These are phyloP conservation scores for Apogon talboti DNA, from an alignment of 2,797 vertebrate genomes.

Conservation along the genomic window DNA sequence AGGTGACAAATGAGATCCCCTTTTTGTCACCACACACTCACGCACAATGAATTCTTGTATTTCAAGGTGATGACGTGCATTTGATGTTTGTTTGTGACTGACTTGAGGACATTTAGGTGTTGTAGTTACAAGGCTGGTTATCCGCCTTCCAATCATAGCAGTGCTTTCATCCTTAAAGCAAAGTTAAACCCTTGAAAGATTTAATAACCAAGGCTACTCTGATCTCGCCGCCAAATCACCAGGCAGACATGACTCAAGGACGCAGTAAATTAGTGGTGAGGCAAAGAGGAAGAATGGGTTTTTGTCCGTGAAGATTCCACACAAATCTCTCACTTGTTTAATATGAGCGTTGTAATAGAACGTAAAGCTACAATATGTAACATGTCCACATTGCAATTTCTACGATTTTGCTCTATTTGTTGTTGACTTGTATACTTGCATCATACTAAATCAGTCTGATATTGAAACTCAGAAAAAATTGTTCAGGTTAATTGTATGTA, in stretches of 20 bases:
- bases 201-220: conserved; percentile 35
- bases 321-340: conserved; percentile 23
- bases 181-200: conserved; percentile 49
- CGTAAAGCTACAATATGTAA: not conserved
- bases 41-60: not conserved
- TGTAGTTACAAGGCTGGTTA: conserved; percentile 49
- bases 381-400: too few species aligned
- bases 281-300: conserved; percentile 44
- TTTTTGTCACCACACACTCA: not conserved
- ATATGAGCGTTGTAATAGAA: conserved; percentile 5
- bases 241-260: conserved; percentile 51
- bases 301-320: conserved; percentile 31
- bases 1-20: conserved; percentile 6
- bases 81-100: conserved; percentile 11
- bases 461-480: too few species aligned
- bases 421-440: too few species aligned
- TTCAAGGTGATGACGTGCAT: conserved; percentile 26
- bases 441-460: too few species aligned
- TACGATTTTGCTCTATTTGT: too few species aligned
- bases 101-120: conserved; percentile 34
- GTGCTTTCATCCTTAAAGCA: conserved; percentile 31
- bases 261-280: conserved; percentile 57
- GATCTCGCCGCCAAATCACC: conserved; percentile 63
- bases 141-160: conserved; percentile 42
- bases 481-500: too few species aligned